Evolutionary conservation across 2,113 vertebrate genomes (phyloP), one percentile per base, ranked within the genome.

Genomic region (Corynorhinus townsendii): DNA sequence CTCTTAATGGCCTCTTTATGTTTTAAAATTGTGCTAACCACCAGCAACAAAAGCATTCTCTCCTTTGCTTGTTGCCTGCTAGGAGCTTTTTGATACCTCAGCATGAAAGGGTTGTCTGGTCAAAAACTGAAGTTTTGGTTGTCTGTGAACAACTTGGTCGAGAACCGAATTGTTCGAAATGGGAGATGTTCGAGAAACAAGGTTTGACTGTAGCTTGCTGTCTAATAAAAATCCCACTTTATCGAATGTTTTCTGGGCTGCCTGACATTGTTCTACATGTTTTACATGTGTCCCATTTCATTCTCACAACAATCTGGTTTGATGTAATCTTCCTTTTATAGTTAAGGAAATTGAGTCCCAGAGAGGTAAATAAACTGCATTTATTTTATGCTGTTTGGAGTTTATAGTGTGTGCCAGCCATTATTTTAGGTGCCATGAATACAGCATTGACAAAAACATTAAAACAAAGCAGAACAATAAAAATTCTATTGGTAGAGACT

Each of bases 261-360:
- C 12, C 35, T n/a, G 56, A 40, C 16, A 38, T 85, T 68, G 45
- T 77, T 79, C 10, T 79, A 12, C 72, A 19, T 14, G 56, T 24
- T 59, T 77, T 79, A 45, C 19, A 8, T 22, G 10, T 64, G 40
- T 69, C 45, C 81, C n/a, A 40, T 22, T 66, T 86, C 45, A 86
- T n/a, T 19, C 62, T 94, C 56, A 35, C 79, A 80, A 20, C 16
- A 30, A 6, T 75, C 80, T 71, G 47, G 33, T 72, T 93, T 83
- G 62, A 79, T 75, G 7, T 38, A 66, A 66, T 77, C 49, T 94
- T 86, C 85, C 71, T 49, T 71, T 81, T n/a, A 72, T 17, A 75
- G 43, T 59, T 85, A n/a, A 76, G 81, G 43, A 82, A 86, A 77
- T 52, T 11, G 54, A 86, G 35, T 68, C 33, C 64, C 59, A 79